These are phyloP conservation scores for Brachionus paranguensis DNA, from an alignment of 1,140 invertebrate species.

Conservation along the genomic window DNA sequence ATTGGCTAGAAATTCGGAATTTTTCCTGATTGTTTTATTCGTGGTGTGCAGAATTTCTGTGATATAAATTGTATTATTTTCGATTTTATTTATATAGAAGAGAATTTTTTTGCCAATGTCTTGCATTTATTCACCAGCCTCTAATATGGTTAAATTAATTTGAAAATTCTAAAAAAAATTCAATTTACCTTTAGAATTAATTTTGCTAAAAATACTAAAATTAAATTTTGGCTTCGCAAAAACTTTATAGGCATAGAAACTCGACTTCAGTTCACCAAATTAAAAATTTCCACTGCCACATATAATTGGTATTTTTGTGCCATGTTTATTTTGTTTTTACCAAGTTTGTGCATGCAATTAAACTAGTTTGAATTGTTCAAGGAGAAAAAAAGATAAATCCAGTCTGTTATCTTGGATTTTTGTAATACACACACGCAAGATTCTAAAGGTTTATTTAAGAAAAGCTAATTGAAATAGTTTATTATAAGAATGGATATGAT, in stretches of 20 bases:
- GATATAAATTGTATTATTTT: slow-evolving; percentile 17
- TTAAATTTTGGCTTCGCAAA: no score
- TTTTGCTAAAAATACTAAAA: background rate
- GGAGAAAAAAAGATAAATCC: no score
- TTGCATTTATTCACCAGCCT: background rate
- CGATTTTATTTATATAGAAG: slow-evolving; percentile 13
- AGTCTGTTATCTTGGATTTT: background rate
- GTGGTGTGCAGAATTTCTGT: background rate
- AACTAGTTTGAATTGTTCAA: no score
- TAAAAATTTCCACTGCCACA: no score
- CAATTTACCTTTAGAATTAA: background rate
- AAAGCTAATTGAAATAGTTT: background rate
- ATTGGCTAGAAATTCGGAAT: background rate
- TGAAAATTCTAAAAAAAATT: background rate
- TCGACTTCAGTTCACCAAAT: no score
- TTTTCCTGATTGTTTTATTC: background rate
- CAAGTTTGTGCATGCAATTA: no score
- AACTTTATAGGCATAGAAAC: no score
- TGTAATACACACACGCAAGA: background rate
- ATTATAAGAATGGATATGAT: background rate
- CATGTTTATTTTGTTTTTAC: no score
- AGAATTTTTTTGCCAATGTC: slow-evolving; percentile 20
- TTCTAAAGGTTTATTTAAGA: background rate
- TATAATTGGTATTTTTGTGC: no score
- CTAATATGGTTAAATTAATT: background rate